Conservation (phyloP, 2,113 vertebrate species). For the Vulpes ferrilata region DNA sequence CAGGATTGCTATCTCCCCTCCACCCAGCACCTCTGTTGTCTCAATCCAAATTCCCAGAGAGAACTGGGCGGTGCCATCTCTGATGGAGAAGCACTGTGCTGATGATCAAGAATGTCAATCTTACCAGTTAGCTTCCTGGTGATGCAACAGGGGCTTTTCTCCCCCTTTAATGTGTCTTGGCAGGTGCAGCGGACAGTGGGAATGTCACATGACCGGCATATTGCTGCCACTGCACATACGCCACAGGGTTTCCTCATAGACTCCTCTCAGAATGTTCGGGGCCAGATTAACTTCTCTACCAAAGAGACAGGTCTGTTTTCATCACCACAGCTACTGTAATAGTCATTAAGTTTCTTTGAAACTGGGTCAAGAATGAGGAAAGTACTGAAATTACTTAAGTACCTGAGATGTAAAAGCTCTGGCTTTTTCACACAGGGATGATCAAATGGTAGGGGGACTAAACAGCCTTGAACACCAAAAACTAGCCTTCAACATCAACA, state of each 20-base stretch:
- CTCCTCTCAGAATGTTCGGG: constrained; percentile 86
- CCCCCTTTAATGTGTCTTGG: constrained; percentile 58
- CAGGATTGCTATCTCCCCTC: background rate
- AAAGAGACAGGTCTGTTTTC: constrained; percentile 91
- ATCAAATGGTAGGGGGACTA: background rate
- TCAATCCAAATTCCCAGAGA: background rate
- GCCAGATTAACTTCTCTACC: constrained; percentile 93
- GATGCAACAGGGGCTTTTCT: background rate
- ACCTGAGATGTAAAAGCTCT: background rate
- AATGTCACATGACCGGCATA: constrained; percentile 88
- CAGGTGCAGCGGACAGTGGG: constrained; percentile 95
- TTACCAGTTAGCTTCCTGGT: background rate
- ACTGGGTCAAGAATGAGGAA: background rate
- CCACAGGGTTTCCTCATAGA: constrained; percentile 89
- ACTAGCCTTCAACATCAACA: background rate
- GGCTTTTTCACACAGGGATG: constrained; percentile 33
- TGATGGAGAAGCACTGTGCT: background rate
- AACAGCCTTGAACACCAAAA: background rate
- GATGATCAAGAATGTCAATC: background rate
- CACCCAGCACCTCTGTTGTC: background rate
- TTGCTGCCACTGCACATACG: constrained; percentile 90
- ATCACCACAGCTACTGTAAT: background rate
- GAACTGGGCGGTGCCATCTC: background rate
- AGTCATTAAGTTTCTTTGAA: background rate
- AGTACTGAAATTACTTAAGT: background rate